phyloP scores from a whole-genome alignment of 2,888 invertebrate genomes.

The Mythimna ferrago region DNA sequence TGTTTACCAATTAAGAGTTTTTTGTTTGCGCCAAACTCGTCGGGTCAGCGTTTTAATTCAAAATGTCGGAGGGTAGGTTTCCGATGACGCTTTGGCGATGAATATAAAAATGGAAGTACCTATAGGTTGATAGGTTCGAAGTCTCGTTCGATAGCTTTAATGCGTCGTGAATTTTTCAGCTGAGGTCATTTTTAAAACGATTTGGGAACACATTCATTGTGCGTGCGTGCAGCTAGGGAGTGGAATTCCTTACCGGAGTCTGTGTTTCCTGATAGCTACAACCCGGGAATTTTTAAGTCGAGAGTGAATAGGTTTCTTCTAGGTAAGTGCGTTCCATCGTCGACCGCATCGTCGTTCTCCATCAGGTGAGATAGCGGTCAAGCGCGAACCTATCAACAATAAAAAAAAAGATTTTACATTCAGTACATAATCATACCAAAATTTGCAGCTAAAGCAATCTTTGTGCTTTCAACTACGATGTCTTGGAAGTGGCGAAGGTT shows the following conservation, averaged over 20 bases:
- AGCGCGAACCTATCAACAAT: no score
- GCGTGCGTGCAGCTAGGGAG: no score
- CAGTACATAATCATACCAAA: not conserved
- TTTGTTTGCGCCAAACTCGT: slow-evolving; percentile 72
- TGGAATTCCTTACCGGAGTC: no score
- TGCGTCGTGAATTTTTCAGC: not conserved
- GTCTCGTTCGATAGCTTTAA: slow-evolving; percentile 11
- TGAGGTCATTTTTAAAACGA: no score
- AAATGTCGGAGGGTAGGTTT: slow-evolving; percentile 64
- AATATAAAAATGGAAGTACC: slow-evolving; percentile 30
- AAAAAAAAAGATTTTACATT: not conserved
- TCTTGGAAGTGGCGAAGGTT: no score
- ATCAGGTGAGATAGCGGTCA: no score
- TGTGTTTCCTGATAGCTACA: no score
- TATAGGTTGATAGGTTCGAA: slow-evolving; percentile 12
- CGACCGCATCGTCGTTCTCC: no score
- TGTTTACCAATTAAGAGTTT: slow-evolving; percentile 82
- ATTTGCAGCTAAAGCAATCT: not conserved
- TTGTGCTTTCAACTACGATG: not conserved
- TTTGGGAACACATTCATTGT: no score
- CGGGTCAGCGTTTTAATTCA: slow-evolving; percentile 70
- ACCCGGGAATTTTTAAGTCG: no score
- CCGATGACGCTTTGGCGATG: slow-evolving; percentile 58
- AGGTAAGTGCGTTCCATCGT: no score
- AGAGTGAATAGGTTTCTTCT: no score